phyloP scores from a whole-genome alignment of 2,888 invertebrate species.

The Frankliniella intonsa region DNA sequence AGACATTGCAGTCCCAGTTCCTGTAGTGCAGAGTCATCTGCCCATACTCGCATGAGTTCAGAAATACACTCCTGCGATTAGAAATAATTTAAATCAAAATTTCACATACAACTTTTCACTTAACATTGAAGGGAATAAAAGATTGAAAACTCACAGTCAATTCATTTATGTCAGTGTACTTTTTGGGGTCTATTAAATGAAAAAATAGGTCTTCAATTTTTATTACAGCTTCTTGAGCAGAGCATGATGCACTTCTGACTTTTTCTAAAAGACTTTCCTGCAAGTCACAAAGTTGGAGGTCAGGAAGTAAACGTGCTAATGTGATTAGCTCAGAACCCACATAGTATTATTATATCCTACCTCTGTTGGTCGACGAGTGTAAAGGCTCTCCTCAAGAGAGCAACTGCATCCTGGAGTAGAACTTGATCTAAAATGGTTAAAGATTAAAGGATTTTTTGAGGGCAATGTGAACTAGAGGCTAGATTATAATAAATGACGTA shows the following conservation, averaged over 20 bases:
- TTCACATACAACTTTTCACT: not conserved
- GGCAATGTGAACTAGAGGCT: not conserved
- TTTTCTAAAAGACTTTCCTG: not conserved
- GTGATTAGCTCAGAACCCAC: too few species aligned
- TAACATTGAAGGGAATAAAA: not conserved
- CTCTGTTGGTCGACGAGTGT: not conserved
- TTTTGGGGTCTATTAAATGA: not conserved
- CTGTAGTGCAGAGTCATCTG: not conserved
- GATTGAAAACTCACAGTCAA: not conserved
- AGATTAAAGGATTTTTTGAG: not conserved
- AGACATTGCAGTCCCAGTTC: not conserved
- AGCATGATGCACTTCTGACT: not conserved
- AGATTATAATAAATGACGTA: not conserved
- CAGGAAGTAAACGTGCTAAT: too few species aligned
- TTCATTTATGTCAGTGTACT: not conserved
- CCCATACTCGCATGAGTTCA: not conserved
- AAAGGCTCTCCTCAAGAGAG: not conserved
- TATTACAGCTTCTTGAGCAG: not conserved
- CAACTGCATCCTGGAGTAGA: not conserved
- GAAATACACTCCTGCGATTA: not conserved
- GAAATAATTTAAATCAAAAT: not conserved
- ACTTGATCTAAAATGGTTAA: not conserved
- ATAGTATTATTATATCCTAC: not conserved
- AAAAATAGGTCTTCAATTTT: not conserved
- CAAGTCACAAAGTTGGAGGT: not conserved